These are phyloP conservation scores for Peromyscus leucopus DNA, from an alignment of 2,113 vertebrate species.

Conservation along the genomic window DNA sequence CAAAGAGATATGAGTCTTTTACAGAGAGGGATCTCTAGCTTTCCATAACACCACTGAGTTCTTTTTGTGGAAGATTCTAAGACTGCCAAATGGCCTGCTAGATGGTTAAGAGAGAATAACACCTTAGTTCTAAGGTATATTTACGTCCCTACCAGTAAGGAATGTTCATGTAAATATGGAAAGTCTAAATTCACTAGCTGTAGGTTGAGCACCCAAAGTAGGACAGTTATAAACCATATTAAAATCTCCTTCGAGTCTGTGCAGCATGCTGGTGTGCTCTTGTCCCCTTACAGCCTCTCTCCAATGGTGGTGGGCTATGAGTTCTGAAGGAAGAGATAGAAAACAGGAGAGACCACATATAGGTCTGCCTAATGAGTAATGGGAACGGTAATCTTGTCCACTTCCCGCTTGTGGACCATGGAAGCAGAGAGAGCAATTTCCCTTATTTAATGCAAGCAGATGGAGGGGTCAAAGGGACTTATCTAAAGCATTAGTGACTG, in stretches of 20 bases:
- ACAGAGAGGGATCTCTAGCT: neutral
- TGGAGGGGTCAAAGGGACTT: neutral
- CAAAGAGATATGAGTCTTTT: neutral
- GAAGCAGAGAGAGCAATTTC: neutral
- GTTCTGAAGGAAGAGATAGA: neutral
- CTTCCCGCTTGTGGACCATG: neutral
- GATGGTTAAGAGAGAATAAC: slow-evolving; percentile 11
- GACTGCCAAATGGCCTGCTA: neutral
- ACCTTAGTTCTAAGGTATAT: slow-evolving; percentile 7
- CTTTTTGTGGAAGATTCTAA: neutral
- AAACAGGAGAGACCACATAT: fast-evolving
- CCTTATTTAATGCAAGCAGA: slow-evolving; percentile 22
- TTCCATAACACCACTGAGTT: neutral
- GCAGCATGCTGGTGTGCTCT: fast-evolving
- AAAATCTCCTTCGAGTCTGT: neutral
- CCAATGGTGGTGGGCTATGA: fast-evolving
- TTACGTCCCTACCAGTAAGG: neutral
- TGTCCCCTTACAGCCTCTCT: fast-evolving
- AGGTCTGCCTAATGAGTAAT: neutral
- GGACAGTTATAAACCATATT: neutral
- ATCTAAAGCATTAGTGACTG: slow-evolving; percentile 37
- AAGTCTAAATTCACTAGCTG: neutral
- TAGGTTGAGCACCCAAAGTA: neutral
- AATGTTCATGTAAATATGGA: neutral
- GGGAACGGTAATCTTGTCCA: neutral